Evolutionary conservation across 2,797 vertebrate species (phyloP).

Genomic region (Saxicola maurus): DNA sequence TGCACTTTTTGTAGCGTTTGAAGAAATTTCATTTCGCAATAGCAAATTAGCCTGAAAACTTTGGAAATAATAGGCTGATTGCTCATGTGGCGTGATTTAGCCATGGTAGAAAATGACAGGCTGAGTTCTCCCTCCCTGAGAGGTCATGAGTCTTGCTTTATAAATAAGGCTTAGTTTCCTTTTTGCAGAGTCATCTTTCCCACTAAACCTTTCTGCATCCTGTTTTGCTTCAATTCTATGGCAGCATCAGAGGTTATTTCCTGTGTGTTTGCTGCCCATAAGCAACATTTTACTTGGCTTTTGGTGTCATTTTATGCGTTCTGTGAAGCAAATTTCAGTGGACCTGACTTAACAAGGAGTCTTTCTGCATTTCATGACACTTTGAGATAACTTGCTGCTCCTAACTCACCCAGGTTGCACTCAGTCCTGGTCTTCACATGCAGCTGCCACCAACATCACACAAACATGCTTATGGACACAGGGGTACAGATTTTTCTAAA

Average conservation of each 20-base stretch:
- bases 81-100: neutral
- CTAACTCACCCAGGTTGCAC: neutral
- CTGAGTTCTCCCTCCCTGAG: neutral
- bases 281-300: neutral
- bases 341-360: neutral
- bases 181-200: constrained; percentile 51
- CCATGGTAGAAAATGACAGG: neutral
- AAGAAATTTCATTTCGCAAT: constrained; percentile 34
- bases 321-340: neutral
- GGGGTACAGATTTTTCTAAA: neutral
- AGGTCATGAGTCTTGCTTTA: constrained; percentile 29
- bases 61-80: constrained; percentile 17
- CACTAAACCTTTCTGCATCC: constrained; percentile 20
- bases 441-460: neutral
- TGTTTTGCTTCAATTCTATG: constrained; percentile 22
- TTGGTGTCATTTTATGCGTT: rapidly evolving
- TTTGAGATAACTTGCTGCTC: neutral
- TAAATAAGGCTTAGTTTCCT: constrained; percentile 38
- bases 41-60: constrained; percentile 8
- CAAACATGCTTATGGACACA: neutral
- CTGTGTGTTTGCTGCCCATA: neutral
- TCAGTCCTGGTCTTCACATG: neutral
- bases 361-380: rapidly evolving
- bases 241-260: constrained; percentile 1
- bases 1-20: neutral